Evolutionary conservation across 2,797 vertebrate genomes (phyloP).

Genomic region (Perodicticus potto): DNA sequence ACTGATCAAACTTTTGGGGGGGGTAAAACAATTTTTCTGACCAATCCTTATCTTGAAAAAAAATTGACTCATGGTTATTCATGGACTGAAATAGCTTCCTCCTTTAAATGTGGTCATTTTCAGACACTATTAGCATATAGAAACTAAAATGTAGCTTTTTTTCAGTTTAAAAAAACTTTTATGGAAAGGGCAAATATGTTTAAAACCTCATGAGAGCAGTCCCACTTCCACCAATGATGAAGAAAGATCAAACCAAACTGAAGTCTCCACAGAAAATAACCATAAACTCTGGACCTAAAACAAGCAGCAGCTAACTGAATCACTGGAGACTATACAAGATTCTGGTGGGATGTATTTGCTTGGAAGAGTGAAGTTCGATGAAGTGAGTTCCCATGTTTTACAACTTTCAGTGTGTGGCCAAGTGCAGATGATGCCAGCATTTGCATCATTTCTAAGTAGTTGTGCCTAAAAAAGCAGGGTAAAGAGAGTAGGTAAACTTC

Average conservation of each 20-base stretch:
- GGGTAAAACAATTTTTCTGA: conserved; percentile 19
- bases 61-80: neutral
- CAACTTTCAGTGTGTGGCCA: neutral
- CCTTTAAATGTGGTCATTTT: conserved; percentile 16
- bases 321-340: neutral
- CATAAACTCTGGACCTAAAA: neutral
- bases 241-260: neutral
- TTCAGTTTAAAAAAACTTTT: neutral
- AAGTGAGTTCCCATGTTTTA: neutral
- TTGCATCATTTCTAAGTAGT: neutral
- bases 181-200: neutral
- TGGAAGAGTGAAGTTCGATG: neutral
- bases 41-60: neutral
- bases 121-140: neutral
- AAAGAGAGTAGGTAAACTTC: neutral
- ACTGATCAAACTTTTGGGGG: neutral
- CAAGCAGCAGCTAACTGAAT: neutral
- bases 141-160: neutral
- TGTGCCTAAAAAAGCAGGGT: neutral
- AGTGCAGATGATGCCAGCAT: too few species aligned
- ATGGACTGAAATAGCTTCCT: neutral
- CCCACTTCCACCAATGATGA: neutral
- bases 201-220: neutral
- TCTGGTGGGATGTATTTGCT: neutral
- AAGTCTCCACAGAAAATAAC: neutral